Base-by-base conservation (phyloP, 2,797 vertebrate species). In the Myotis vivesi region DNA sequence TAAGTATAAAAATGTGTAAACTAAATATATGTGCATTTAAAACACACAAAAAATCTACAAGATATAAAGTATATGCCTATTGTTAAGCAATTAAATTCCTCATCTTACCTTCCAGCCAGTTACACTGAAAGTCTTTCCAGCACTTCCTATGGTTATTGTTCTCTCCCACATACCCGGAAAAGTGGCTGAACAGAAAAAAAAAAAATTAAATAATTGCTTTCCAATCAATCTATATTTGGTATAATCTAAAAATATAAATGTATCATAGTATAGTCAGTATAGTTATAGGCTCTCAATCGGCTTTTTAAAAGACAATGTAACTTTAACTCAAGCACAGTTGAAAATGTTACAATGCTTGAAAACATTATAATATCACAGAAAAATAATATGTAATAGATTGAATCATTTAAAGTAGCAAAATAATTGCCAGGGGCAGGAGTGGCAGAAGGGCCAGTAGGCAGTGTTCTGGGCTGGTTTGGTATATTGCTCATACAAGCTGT, bases 81-180 rank as follows among this genome's bases (percentile, higher is more conserved):
- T 95, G 92, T 88, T 87, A 93, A 83, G 30, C 15, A 82, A 85
- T 17, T 53, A 38, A 89, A 87, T 17, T 95, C 7, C 73, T 91
- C 12, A 69, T 95, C 98, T 98, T 96, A 99, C 99, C 99, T 99
- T 99, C 99, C 99, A 99, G 73, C 99, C 99, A 28, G 99, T 99
- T 55, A 99, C 99, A 91, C 99, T 99, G 76, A 99, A 99, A 0
- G 99, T 99, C 97, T 99, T 99, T 76, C 99, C 99, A 68, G 99
- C 99, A 93, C 99, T 99, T 98, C 99, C 98, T 86, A 99, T 98
- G 0, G 99, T 99, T 95, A 99, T 83, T 16, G 99, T 99, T 98
- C 99, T 98, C 33, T 99, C 99, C 99, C 99, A 99, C 99, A 99
- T 99, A 68, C 99, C 99, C 89, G 99, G 99, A 87, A 99, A 98